Percentiles rank a stretch among this genome's conserved stretches.
Evolutionary conservation across 2,113 vertebrate genomes (phyloP).

Genomic region (Prunella himalayana): DNA sequence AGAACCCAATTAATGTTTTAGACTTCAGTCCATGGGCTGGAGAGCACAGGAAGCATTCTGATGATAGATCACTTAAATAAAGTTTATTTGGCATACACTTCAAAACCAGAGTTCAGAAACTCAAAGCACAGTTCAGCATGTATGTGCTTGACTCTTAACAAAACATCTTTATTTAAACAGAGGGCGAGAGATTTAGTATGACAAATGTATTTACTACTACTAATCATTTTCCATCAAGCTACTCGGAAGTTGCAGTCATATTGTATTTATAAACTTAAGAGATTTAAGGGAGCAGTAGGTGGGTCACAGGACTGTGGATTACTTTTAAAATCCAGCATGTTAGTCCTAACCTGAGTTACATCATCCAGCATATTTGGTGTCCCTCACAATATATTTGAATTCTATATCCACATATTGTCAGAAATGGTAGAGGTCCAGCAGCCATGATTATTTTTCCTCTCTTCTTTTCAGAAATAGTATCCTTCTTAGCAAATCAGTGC

Average conservation of each 20-base stretch:
- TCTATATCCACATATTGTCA: neutral
- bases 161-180: slow-evolving; percentile 20
- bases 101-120: slow-evolving; percentile 45
- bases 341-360: neutral
- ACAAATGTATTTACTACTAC: neutral
- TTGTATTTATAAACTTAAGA: neutral
- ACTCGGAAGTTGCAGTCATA: neutral
- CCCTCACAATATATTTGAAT: neutral
- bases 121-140: neutral
- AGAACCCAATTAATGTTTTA: slow-evolving; percentile 25
- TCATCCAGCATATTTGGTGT: neutral
- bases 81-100: slow-evolving; percentile 41
- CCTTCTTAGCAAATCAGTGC: neutral
- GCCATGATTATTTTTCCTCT: neutral
- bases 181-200: neutral
- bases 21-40: neutral
- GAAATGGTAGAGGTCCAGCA: neutral
- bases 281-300: neutral
- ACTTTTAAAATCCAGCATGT: neutral
- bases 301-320: neutral
- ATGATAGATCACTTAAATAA: slow-evolving; percentile 37
- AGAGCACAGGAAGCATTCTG: neutral
- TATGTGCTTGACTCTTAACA: slow-evolving; percentile 32
- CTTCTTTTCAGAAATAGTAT: neutral
- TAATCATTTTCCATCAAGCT: neutral